Evolutionary conservation across 2,113 vertebrate species (phyloP).

Genomic region (Nannospalax galili): DNA sequence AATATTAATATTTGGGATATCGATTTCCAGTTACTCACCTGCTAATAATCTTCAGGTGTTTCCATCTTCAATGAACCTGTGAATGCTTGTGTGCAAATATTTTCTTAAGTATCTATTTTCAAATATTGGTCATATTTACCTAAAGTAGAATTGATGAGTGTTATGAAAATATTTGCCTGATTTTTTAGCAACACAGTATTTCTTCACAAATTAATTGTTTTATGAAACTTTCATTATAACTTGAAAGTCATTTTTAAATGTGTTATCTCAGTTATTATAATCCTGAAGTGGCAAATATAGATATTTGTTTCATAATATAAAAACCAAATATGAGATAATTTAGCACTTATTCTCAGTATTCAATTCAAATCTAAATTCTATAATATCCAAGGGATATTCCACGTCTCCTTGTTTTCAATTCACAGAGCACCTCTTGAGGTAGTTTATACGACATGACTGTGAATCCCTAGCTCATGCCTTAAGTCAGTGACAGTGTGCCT

Average conservation of each 20-base stretch:
- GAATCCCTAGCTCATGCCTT: neutral
- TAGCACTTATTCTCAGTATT: neutral
- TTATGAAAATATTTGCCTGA: neutral
- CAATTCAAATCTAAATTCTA: neutral
- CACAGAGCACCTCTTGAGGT: neutral
- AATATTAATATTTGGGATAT: neutral
- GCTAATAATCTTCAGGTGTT: neutral
- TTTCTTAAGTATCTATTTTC: neutral
- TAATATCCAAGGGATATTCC: neutral
- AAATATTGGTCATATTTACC: neutral
- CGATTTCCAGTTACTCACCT: neutral
- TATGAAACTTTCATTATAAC: neutral
- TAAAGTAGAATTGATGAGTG: neutral
- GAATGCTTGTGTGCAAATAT: neutral
- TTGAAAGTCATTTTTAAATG: neutral
- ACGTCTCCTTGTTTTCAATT: neutral
- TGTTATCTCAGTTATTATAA: neutral
- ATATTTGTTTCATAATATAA: neutral
- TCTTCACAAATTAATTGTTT: neutral
- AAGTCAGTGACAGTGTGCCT: neutral
- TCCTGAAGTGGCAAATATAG: neutral
- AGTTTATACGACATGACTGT: neutral
- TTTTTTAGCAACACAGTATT: neutral
- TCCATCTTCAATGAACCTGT: neutral
- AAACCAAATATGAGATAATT: neutral